Conservation (phyloP, 2,888 invertebrate species). For the Agonopterix alstromeriana region DNA sequence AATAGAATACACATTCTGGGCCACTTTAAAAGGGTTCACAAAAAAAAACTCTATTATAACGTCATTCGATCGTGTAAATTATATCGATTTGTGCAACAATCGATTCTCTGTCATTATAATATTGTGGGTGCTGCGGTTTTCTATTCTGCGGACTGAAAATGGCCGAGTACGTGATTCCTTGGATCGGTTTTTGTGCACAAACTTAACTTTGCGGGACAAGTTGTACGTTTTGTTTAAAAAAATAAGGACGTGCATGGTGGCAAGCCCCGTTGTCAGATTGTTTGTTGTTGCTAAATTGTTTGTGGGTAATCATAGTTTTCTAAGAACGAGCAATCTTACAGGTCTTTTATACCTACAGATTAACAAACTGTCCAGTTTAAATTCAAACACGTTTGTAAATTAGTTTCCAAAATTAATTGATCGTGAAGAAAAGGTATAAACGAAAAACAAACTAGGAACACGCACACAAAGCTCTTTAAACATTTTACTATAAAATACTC, state of each 20-base stretch:
- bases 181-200: constrained; percentile 35
- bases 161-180: constrained; percentile 61
- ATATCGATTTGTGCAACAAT: constrained; percentile 62
- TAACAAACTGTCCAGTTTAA: too few species aligned
- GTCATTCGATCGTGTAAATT: constrained; percentile 63
- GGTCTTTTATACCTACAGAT: too few species aligned
- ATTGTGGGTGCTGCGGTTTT: constrained; percentile 67
- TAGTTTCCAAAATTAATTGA: too few species aligned
- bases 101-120: constrained; percentile 57
- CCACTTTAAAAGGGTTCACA: constrained; percentile 44
- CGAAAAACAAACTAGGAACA: constrained; percentile 30
- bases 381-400: too few species aligned
- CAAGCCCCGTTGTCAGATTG: constrained; percentile 18
- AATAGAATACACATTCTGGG: constrained; percentile 46
- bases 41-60: constrained; percentile 56
- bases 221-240: constrained; percentile 48
- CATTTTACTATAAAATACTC: constrained; percentile 19
- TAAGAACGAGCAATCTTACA: too few species aligned
- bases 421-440: constrained; percentile 1
- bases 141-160: constrained; percentile 51
- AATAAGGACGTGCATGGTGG: constrained; percentile 47
- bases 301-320: background rate
- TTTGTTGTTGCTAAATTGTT: constrained; percentile 14
- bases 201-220: constrained; percentile 51
- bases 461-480: constrained; percentile 26